These are phyloP conservation scores for Drosophila cracens DNA, from an alignment of 2,888 invertebrate species.

Conservation along the genomic window DNA sequence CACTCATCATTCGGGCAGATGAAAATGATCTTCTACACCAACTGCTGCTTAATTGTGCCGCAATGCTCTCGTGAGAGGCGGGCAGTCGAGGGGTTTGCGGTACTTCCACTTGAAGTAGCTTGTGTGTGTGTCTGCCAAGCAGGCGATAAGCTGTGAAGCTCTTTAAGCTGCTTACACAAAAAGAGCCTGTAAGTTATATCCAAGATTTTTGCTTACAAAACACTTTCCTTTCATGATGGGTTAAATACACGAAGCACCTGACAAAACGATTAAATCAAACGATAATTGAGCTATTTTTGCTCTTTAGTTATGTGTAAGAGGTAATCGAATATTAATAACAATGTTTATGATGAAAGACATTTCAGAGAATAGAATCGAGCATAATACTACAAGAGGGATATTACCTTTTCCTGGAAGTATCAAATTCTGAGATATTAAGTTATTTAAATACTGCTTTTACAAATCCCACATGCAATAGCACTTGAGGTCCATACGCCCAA, in stretches of 20 bases:
- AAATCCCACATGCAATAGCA: neutral
- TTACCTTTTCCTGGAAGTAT: neutral
- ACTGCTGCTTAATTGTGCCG: conserved; percentile 48
- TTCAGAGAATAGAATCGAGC: neutral
- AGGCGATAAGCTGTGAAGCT: conserved; percentile 64
- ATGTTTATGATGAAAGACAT: neutral
- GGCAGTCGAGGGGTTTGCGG: neutral
- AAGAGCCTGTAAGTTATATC: conserved; percentile 36
- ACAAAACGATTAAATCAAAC: conserved; percentile 1
- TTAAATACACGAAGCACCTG: neutral
- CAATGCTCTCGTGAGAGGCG: conserved; percentile 7
- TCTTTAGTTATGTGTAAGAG: neutral
- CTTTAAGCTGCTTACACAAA: conserved; percentile 69
- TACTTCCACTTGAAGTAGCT: conserved; percentile 9
- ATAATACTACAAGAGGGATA: neutral
- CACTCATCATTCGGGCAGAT: conserved; percentile 42
- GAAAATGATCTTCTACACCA: conserved; percentile 52
- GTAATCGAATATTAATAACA: neutral
- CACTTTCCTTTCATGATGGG: conserved; percentile 21
- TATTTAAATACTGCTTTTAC: no score
- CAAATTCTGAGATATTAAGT: neutral
- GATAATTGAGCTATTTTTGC: neutral
- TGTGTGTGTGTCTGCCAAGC: conserved; percentile 46
- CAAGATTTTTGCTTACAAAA: conserved; percentile 26
- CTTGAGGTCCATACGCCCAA: neutral